Evolutionary conservation across 2,113 vertebrate species (phyloP), one percentile per base, ranked within the genome.

Genomic region (Pionites leucogaster): DNA sequence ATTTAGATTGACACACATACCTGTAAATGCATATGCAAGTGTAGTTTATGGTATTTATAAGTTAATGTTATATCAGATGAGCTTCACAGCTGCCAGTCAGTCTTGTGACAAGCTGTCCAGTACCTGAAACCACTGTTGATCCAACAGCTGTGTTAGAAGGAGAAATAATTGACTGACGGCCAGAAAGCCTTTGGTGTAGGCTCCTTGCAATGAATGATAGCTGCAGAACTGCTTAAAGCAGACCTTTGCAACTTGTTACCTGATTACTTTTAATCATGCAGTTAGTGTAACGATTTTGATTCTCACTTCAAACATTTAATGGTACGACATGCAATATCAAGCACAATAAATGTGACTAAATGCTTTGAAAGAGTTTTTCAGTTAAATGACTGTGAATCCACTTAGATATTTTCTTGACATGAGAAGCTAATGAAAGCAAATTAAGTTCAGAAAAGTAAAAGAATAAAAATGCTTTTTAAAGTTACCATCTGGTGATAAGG

Each of bases 191-290:
- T 84, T 91, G 67, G 44, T 0, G 1, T 31, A 37, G 41, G 59
- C 57, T 80, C 33, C 42, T 86, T 78, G 65, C 50, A 31, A 17
- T 52, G 69, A 81, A 27, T 39, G 39, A 39, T 68, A 15, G 15
- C 72, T 91, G 29, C 44, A 39, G 33, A 82, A 88, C 1, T 3
- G 60, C 27, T 93, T 78, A 50, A 91, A 89, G 31, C 47, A 79
- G 77, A 79, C 74, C 68, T 92, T 57, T 90, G 57, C 39, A 70
- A 49, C 69, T 82, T 87, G 60, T 78, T 81, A 72, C 57, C 74
- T 81, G 77, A 52, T 89, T 92, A 89, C 95, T 90, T 88, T 87
- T 82, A 89, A 57, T 87, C 53, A 17, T 64, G 55, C 52, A 42
- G 47, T 65, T 85, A 57, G 24, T 68, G 67, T 76, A 84, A 89